Conservation (phyloP, 2,113 vertebrate species). For the Pongo abelii region DNA sequence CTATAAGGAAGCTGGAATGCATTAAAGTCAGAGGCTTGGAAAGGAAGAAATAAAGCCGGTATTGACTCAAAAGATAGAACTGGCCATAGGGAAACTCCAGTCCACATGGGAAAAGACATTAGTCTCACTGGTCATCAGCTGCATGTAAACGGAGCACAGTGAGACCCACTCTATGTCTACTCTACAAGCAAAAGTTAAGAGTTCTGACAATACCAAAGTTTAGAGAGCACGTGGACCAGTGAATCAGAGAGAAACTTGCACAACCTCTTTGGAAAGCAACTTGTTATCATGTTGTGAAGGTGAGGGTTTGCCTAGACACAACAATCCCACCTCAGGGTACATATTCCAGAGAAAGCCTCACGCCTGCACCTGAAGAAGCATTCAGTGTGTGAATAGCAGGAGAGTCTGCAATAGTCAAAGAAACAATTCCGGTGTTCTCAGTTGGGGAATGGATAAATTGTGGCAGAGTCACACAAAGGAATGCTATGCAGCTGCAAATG, state of each 20-base stretch:
- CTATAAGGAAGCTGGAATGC: rapidly evolving
- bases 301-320: not conserved
- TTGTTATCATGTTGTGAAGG: not conserved
- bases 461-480: not conserved
- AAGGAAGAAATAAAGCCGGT: not conserved
- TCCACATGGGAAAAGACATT: rapidly evolving
- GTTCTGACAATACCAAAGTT: not conserved
- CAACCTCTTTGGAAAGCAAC: not conserved
- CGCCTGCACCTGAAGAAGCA: not conserved
- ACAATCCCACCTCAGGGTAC: no score
- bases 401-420: rapidly evolving
- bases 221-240: rapidly evolving
- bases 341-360: not conserved
- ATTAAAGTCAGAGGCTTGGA: rapidly evolving
- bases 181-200: not conserved
- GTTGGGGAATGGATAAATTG: not conserved
- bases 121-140: rapidly evolving
- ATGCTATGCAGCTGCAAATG: rapidly evolving
- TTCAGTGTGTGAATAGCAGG: rapidly evolving
- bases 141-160: not conserved
- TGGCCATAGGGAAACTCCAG: not conserved
- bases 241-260: rapidly evolving
- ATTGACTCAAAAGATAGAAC: rapidly evolving
- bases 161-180: rapidly evolving
- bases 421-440: not conserved